phyloP scores from a whole-genome alignment of 2,797 vertebrate genomes.

The Peromyscus eremicus region DNA sequence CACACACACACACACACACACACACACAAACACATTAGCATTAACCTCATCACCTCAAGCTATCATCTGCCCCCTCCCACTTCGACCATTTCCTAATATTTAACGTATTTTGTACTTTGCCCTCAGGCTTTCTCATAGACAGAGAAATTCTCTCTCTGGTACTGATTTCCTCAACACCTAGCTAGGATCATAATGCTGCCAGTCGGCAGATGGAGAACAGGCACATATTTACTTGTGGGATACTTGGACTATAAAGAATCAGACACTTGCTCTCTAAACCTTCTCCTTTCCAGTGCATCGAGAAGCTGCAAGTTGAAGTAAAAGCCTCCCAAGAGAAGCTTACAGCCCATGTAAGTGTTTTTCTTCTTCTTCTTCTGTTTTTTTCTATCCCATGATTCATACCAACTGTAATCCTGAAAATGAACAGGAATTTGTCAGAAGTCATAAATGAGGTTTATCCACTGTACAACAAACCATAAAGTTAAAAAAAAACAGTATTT shows the following conservation, averaged over 20 bases:
- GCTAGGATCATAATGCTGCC: background rate
- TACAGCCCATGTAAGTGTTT: background rate
- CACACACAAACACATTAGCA: background rate
- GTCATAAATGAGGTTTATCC: background rate
- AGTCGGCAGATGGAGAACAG: background rate
- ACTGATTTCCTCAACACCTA: background rate
- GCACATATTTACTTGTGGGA: background rate
- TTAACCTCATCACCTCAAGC: background rate
- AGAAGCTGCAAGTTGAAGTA: constrained; percentile 63
- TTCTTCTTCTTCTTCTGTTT: background rate
- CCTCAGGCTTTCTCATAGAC: background rate
- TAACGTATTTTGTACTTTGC: constrained; percentile 40
- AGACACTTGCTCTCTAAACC: background rate
- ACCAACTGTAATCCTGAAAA: background rate
- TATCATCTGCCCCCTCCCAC: background rate
- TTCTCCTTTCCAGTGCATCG: constrained; percentile 50
- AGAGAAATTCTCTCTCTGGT: background rate
- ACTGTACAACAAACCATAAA: background rate
- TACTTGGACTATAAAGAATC: background rate
- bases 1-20: background rate
- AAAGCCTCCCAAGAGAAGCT: constrained; percentile 69
- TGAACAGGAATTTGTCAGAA: background rate
- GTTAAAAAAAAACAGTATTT: constrained; percentile 4
- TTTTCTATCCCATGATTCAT: background rate
- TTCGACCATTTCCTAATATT: background rate